Evolutionary conservation across 1,140 invertebrate species (phyloP).

Genomic region (Apis laboriosa): DNA sequence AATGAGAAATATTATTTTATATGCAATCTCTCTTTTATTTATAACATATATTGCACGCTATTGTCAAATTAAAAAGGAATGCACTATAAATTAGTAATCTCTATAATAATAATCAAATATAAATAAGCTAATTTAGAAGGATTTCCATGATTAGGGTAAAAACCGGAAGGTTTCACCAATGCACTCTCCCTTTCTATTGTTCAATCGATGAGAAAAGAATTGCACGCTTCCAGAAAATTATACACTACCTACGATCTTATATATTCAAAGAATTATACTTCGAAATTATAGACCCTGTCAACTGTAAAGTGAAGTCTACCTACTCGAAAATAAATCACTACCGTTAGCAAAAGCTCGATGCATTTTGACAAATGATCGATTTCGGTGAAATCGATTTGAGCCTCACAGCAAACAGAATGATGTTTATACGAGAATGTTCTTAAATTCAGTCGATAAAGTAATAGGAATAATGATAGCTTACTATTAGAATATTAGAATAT

Average conservation of each 20-base stretch:
- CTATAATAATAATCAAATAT: not conserved
- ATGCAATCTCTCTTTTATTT: no score
- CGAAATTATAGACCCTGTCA: not conserved
- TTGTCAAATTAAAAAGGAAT: no score
- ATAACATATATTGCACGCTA: no score
- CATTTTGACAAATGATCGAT: not conserved
- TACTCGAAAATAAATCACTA: not conserved
- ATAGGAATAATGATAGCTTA: not conserved
- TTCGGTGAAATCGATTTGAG: constrained; percentile 3
- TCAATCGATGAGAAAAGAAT: constrained; percentile 1
- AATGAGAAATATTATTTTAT: no score
- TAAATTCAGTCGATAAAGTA: not conserved
- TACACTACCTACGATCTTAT: not conserved
- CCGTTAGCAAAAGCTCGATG: not conserved
- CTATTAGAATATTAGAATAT: no score
- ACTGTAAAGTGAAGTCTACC: not conserved
- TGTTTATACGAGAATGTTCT: not conserved
- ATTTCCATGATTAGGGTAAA: not conserved
- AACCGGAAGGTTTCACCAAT: not conserved
- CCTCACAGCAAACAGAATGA: not conserved
- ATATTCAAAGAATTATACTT: constrained; percentile 2
- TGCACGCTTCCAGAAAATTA: constrained; percentile 22
- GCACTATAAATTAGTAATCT: no score
- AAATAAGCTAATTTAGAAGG: not conserved
- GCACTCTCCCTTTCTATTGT: not conserved